phyloP scores from a whole-genome alignment of 1,140 invertebrate species.

The Acyrthosiphon pisum region DNA sequence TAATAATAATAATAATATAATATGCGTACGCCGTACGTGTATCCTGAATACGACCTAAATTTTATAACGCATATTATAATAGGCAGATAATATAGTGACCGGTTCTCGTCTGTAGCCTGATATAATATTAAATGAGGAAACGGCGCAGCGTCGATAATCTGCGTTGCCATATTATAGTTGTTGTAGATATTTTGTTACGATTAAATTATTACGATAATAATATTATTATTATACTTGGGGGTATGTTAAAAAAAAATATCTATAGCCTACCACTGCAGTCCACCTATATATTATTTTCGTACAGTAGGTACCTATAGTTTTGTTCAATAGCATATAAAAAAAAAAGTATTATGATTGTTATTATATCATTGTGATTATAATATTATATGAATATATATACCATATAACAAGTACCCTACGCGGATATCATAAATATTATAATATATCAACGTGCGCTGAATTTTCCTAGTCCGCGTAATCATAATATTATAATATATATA shows the following conservation, averaged over 20 bases:
- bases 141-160: no score
- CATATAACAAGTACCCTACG: neutral
- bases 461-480: neutral
- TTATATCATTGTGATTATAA: no score
- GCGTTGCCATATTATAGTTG: neutral
- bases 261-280: neutral
- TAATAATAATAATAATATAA: neutral
- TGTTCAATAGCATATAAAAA: neutral
- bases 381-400: neutral
- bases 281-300: neutral
- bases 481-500: neutral
- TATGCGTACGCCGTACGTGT: neutral
- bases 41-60: conserved; percentile 8
- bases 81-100: neutral
- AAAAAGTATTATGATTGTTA: no score
- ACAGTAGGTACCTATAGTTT: neutral
- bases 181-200: neutral
- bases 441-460: neutral
- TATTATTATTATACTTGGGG: neutral
- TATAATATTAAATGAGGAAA: neutral
- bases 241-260: neutral
- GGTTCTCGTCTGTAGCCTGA: neutral
- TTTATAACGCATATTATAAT: neutral
- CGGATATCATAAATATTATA: neutral
- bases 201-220: neutral